These are phyloP conservation scores for Endomychus coccineus DNA, from an alignment of 2,888 invertebrate genomes.

Conservation along the genomic window DNA sequence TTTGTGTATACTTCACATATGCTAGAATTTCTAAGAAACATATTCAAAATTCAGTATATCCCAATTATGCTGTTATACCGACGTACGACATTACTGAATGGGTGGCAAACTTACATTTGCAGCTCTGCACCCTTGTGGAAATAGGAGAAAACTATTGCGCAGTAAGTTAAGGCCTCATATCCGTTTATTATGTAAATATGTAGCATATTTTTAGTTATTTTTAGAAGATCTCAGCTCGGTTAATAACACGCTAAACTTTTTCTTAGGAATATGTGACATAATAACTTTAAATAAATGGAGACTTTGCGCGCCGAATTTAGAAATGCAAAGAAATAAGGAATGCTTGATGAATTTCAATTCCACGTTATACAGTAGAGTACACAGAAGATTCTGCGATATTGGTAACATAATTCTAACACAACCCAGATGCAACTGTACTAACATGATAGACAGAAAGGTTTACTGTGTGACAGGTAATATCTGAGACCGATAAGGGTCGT, in stretches of 20 bases:
- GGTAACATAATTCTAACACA: conserved; percentile 32
- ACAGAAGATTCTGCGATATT: conserved; percentile 44
- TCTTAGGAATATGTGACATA: conserved; percentile 42
- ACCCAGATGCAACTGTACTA: conserved; percentile 33
- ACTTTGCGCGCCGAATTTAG: conserved; percentile 38
- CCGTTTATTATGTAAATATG: conserved; percentile 4
- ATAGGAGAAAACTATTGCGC: conserved; percentile 45
- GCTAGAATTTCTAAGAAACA: conserved; percentile 14
- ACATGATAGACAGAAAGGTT: conserved; percentile 30
- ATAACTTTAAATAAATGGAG: conserved; percentile 40
- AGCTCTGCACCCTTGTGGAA: conserved; percentile 44
- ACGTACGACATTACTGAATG: conserved; percentile 39
- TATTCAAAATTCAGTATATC: conserved; percentile 13
- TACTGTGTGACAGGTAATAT: conserved; percentile 39
- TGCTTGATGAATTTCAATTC: conserved; percentile 33
- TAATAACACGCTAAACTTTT: conserved; percentile 34
- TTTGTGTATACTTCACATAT: too few relatives aligned
- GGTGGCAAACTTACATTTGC: conserved; percentile 40
- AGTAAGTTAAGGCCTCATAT: conserved; percentile 27
- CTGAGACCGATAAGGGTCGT: too few relatives aligned
- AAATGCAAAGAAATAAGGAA: conserved; percentile 31
- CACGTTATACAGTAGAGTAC: conserved; percentile 33
- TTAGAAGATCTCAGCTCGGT: conserved; percentile 29
- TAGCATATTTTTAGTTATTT: conserved; percentile 31
- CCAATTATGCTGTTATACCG: conserved; percentile 25